A percentile compares a stretch with the other conserved stretches of the same genome.
phyloP scores from a whole-genome alignment of 2,888 invertebrate genomes.

The Augochlorella aurata region DNA sequence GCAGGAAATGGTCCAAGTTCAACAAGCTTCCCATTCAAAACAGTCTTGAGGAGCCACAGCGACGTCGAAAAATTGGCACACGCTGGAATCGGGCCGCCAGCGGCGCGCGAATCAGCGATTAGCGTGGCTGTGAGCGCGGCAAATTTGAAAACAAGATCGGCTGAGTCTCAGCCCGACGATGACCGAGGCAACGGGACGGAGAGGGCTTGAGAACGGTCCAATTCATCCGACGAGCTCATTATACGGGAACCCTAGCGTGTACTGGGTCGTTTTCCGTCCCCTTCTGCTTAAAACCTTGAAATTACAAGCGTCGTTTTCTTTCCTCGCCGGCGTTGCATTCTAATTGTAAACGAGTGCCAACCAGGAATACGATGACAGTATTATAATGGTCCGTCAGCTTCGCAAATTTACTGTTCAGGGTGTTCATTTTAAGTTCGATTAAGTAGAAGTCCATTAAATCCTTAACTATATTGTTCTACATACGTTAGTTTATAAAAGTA shows the following conservation, averaged over 20 bases:
- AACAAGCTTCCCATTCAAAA: background rate
- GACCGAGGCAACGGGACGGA: background rate
- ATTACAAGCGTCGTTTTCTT: slow-evolving; percentile 51
- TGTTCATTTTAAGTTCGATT: too few relatives aligned
- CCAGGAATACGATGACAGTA: slow-evolving; percentile 16
- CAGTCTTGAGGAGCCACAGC: background rate
- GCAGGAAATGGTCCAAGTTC: background rate
- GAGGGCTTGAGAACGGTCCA: slow-evolving; percentile 34
- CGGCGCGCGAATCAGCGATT: slow-evolving; percentile 7
- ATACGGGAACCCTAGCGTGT: slow-evolving; percentile 23
- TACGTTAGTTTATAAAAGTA: too few relatives aligned
- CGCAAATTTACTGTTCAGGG: too few relatives aligned
- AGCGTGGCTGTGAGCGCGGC: background rate
- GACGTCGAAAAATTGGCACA: background rate
- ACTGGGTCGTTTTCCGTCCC: background rate
- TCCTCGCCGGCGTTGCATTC: slow-evolving; percentile 15
- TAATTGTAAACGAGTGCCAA: slow-evolving; percentile 52
- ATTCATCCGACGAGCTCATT: slow-evolving; percentile 53
- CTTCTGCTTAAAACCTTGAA: slow-evolving; percentile 56
- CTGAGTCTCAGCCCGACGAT: slow-evolving; percentile 21
- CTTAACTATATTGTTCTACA: too few relatives aligned
- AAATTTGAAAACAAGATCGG: slow-evolving; percentile 44
- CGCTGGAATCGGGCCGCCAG: slow-evolving; percentile 6
- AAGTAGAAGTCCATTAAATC: too few relatives aligned
- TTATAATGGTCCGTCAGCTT: too few relatives aligned